Evolutionary conservation across 2,888 invertebrate genomes (phyloP).

Genomic region (Choristoneura rosaceana): DNA sequence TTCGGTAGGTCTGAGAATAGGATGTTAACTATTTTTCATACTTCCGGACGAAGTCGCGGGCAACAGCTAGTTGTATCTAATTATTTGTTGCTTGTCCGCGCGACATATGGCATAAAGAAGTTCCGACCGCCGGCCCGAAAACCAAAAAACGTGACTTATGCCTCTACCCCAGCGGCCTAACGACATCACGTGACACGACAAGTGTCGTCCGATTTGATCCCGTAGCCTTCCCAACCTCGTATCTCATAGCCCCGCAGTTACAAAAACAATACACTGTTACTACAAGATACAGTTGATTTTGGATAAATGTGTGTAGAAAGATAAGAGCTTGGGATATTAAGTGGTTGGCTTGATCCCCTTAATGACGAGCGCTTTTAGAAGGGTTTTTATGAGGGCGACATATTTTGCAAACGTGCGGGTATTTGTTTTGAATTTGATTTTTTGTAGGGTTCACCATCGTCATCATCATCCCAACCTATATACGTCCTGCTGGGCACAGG

Average conservation of each 20-base stretch:
- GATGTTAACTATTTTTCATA: too few relatives aligned
- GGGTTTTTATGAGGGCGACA: constrained; percentile 38
- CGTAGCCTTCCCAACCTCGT: not conserved
- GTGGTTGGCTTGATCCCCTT: constrained; percentile 26
- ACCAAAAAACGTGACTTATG: constrained; percentile 25
- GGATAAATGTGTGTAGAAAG: not conserved
- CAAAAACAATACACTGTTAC: not conserved
- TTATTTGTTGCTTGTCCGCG: too few relatives aligned
- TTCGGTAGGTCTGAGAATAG: too few relatives aligned
- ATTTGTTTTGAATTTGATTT: constrained; percentile 30
- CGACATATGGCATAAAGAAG: not conserved
- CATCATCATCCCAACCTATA: too few relatives aligned
- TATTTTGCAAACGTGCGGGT: constrained; percentile 32
- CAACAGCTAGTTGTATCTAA: too few relatives aligned
- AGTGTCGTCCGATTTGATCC: constrained; percentile 41
- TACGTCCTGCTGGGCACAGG: too few relatives aligned
- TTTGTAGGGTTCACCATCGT: not conserved
- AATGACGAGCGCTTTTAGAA: constrained; percentile 38
- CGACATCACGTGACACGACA: constrained; percentile 43
- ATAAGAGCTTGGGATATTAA: not conserved
- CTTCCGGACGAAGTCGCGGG: too few relatives aligned
- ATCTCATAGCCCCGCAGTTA: not conserved
- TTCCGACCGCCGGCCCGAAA: constrained; percentile 13
- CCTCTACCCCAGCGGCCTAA: constrained; percentile 27
- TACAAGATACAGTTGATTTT: not conserved